Base-by-base conservation (phyloP, 2,113 vertebrate genomes). In the Phaethornis superciliosus region DNA sequence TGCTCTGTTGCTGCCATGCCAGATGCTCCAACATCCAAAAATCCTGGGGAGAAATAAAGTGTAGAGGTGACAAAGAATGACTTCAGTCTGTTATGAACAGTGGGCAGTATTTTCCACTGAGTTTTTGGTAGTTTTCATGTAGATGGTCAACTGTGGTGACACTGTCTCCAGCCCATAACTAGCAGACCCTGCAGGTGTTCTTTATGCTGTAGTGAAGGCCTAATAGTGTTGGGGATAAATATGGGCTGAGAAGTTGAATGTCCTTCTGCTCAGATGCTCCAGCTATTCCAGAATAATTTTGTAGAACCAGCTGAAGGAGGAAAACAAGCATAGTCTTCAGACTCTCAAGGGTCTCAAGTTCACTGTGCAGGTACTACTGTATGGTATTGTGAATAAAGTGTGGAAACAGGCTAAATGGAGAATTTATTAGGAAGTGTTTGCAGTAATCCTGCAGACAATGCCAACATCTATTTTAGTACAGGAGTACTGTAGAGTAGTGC, bases 21-120 rank as follows among this genome's bases (percentile, higher is more conserved):
- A 71, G 56, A 56, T 56, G 18, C 55, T 56, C 37, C 84, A 67
- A 1, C 56, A 74, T 4, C 30, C 22, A 64, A 2, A 70, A 51
- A 22, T 76, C 33, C n/a, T 16, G 20, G 51, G 52, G 49, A 63
- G 35, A 78, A 47, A 28, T 9, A 9, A 7, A 30, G 8, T 10
- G 14, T 15, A 44, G 40, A 60, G 40, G 28, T 32, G 32, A 81
- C 17, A 78, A 1, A 42, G 13, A n/a, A 26, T 9, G 9, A 33
- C 32, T 90, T 81, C 23, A 59, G n/a, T 67, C 37, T 30, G 24
- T 56, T 56, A 3, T 42, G 56, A 88, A 85, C 7, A 3, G 11
- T 32, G 69, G 17, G 24, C 37, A 52, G 0, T 4, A 1, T 16
- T 64, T 79, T 64, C 51, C 27, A 28, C 15, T n/a, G 16, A 3